A percentile compares a stretch with the other conserved stretches of the same genome.
These are phyloP conservation scores for Myotis yumanensis DNA, from an alignment of 2,113 vertebrate genomes.

Conservation along the genomic window DNA sequence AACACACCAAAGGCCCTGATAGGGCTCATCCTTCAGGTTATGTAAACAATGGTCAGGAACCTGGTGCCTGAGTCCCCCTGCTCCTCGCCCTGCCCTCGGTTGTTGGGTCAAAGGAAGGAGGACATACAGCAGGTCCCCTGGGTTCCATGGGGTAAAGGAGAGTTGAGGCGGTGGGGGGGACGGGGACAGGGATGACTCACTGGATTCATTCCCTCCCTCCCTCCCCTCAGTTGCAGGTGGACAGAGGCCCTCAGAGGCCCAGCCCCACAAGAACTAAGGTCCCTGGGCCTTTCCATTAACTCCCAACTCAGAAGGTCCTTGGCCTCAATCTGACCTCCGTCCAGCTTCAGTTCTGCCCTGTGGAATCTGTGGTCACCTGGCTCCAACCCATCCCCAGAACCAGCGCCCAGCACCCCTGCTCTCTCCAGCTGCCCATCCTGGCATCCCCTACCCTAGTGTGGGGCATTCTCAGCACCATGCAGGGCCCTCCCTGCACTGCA, in stretches of 20 bases:
- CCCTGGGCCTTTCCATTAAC: background rate
- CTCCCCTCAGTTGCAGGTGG: background rate
- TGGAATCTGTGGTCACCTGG: background rate
- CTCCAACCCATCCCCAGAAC: background rate
- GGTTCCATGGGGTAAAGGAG: background rate
- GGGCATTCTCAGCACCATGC: background rate
- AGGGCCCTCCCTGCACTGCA: background rate
- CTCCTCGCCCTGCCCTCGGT: background rate
- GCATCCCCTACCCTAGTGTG: background rate
- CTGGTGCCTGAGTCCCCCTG: background rate
- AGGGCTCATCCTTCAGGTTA: background rate
- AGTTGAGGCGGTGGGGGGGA: background rate
- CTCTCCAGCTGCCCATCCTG: background rate
- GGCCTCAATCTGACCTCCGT: background rate
- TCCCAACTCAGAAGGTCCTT: background rate
- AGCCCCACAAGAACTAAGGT: background rate
- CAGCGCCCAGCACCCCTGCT: no score
- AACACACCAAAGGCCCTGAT: background rate
- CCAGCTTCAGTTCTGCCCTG: background rate
- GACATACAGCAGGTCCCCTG: background rate
- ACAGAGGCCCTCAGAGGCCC: background rate
- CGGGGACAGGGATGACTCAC: fast-evolving
- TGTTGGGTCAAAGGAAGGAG: background rate
- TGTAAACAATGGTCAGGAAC: conserved; percentile 15
- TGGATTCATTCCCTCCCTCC: background rate